Base-by-base conservation (phyloP, 1,140 invertebrate genomes). In the Drosophila auraria region DNA sequence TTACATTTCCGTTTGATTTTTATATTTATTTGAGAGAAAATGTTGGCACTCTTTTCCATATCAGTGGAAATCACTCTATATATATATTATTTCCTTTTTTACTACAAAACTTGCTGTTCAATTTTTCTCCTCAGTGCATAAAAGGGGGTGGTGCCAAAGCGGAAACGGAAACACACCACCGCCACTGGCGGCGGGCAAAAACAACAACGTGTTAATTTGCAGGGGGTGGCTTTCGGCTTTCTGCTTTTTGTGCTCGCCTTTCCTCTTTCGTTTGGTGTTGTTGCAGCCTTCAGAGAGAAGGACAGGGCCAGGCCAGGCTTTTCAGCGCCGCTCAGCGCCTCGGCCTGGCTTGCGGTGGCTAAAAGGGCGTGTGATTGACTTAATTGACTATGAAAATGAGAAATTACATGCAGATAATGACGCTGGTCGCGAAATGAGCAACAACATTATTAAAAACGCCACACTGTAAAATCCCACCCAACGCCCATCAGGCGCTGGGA, bases 351-450 rank as follows among this genome's bases (percentile, higher is more conserved):
- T 81, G 84, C 89, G 90, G 90, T 90, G 86, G 83, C 91, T 91
- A 91, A 92, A 92, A 91, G 91, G 91, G 91, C 91, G 91, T 92
- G 91, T 92, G 91, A 92, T 92, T 92, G 91, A 92, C 91, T 92
- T 92, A 92, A 92, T 92, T 92, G 91, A 91, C 91, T 92, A 92
- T 92, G 87, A 92, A 92, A 92, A 92, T 92, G 91, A 91, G 89
- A 92, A 92, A 91, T 92, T 92, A 87, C 86, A 91, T 87, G 83
- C 82, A 78, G 82, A 86, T 91, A 91, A 91, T 91, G 87, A 91
- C 82, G 75, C 69, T 89, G 86, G 70, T 53, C 75, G 82, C 89
- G 78, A 83, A 91, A 91, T 91, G 89, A 89, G 80, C 83, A 83
- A 77, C 80, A 78, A 91, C 71, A 74, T 73, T 73, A 73, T 73